Percentiles rank a stretch among this genome's conserved stretches.
Evolutionary conservation across 2,113 vertebrate genomes (phyloP).

Genomic region (Indicator indicator): DNA sequence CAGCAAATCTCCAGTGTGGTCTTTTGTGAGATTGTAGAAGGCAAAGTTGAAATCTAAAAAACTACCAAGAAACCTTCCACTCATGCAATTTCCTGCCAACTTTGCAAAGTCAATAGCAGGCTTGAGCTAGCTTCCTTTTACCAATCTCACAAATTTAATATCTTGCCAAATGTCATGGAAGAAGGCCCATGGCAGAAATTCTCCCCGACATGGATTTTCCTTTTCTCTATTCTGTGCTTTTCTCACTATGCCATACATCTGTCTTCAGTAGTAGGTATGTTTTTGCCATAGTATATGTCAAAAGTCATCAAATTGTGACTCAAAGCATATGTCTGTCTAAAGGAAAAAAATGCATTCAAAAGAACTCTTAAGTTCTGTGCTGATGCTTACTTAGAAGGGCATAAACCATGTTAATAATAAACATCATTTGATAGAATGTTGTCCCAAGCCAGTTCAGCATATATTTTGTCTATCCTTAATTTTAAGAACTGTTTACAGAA

Average conservation of each 20-base stretch:
- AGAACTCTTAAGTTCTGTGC: background rate
- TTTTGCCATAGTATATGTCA: background rate
- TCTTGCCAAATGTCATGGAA: background rate
- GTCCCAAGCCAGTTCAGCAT: background rate
- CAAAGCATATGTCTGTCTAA: background rate
- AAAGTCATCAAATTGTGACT: background rate
- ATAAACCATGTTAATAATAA: background rate
- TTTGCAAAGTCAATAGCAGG: background rate
- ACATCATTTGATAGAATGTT: background rate
- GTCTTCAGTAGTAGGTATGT: background rate
- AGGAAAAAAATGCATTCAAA: background rate
- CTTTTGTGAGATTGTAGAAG: background rate
- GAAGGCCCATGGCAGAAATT: background rate
- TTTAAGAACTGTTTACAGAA: slow-evolving; percentile 26
- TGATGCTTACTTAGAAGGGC: background rate
- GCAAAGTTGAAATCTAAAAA: background rate
- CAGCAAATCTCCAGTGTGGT: background rate
- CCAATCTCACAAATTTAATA: background rate
- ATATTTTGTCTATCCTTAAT: background rate
- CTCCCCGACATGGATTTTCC: background rate
- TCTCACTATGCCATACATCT: background rate
- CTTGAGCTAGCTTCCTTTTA: background rate
- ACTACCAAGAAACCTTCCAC: background rate
- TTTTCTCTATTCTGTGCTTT: background rate
- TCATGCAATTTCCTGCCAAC: background rate